A percentile compares a stretch with the other conserved stretches of the same genome.
Conservation (phyloP, 2,797 vertebrate genomes). For the Mico argentatus region DNA sequence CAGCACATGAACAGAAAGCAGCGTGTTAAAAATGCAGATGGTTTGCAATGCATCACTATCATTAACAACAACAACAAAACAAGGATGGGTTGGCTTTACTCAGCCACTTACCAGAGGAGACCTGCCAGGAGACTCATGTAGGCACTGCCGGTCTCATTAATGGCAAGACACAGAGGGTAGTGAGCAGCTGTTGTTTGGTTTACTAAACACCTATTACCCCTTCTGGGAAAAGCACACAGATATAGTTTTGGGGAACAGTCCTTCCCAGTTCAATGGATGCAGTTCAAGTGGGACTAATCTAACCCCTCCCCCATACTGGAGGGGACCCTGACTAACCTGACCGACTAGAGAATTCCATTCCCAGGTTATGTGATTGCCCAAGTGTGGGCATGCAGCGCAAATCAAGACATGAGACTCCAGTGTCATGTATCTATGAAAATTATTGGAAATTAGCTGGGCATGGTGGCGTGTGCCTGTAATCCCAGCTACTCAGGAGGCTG, state of each 20-base stretch:
- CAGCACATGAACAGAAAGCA: not conserved
- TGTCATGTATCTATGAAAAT: rapidly evolving
- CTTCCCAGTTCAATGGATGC: no score
- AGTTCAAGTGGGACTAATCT: not conserved
- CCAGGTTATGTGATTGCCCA: rapidly evolving
- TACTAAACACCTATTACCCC: no score
- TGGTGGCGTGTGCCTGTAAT: no score
- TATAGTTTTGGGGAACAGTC: not conserved
- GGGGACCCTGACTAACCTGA: rapidly evolving
- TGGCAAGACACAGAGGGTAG: no score
- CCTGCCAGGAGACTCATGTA: not conserved
- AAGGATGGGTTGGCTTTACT: not conserved
- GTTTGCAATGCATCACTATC: not conserved
- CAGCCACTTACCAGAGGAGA: rapidly evolving
- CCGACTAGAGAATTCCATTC: not conserved
- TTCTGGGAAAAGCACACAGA: not conserved
- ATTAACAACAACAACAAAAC: no score
- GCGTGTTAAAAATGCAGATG: not conserved
- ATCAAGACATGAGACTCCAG: not conserved
- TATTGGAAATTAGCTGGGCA: no score
- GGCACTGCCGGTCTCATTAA: not conserved
- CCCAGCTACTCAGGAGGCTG: no score
- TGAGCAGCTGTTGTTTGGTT: not conserved
- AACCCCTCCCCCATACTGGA: rapidly evolving
- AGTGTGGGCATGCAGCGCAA: not conserved